Conservation (phyloP, 2,888 invertebrate genomes). For the Entomobrya multifasciata region DNA sequence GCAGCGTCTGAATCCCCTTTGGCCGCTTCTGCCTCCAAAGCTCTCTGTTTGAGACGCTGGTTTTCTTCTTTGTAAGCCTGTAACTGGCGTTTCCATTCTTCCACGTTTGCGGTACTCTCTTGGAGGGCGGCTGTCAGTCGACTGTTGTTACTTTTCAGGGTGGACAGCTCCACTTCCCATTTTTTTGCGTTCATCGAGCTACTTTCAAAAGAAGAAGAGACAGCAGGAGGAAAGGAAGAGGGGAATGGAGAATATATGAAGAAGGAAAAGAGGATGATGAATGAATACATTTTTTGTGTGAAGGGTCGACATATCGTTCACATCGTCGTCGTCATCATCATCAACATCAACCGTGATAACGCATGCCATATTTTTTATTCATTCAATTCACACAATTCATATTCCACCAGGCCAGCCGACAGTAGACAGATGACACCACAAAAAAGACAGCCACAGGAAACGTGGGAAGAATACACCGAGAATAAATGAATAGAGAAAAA, state of each 20-base stretch:
- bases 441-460: constrained; percentile 11
- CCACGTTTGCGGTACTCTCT: constrained; percentile 97
- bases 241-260: not conserved
- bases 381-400: constrained; percentile 18
- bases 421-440: constrained; percentile 1
- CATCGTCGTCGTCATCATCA: not conserved
- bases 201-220: constrained; percentile 79
- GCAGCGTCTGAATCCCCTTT: constrained; percentile 78
- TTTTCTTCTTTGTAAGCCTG: constrained; percentile 90
- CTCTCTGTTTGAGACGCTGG: constrained; percentile 86
- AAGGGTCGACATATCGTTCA: not conserved
- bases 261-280: not conserved
- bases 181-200: constrained; percentile 99
- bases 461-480: not conserved
- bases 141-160: constrained; percentile 96
- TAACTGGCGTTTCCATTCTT: constrained; percentile 88
- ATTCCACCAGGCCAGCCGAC: not conserved
- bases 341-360: not conserved
- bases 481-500: constrained; percentile 1
- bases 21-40: constrained; percentile 80
- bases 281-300: not conserved
- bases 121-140: constrained; percentile 96
- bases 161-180: constrained; percentile 98
- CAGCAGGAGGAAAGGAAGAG: no score
- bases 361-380: not conserved